Base-by-base conservation (phyloP, 2,888 invertebrate genomes). In the Ormyrus thymus region DNA sequence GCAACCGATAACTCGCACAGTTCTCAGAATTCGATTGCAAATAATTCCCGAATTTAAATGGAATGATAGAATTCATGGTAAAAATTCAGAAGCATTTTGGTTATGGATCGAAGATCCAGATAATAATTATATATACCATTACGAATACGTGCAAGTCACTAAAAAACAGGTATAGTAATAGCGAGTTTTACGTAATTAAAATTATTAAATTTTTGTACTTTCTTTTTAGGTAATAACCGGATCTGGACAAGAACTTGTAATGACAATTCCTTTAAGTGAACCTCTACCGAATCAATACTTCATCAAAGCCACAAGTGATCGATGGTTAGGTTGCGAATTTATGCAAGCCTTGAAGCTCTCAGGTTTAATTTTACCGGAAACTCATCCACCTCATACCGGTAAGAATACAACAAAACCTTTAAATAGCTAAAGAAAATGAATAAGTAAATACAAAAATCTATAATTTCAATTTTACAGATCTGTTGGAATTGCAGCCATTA, bases 91-190 rank as follows among this genome's bases (percentile, higher is more conserved):
- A 90, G 94, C 96, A 0, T 99, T 98, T 90, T 99, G 98, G 96
- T 93, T 99, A 79, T 98, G 99, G 97, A 96, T 99, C 50, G 98
- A 99, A 90, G 98, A 99, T 91, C 96, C 98, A 0, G 96, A 97
- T 58, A 95, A 94, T 70, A 97, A 98, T 88, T 94, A 94, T 83
- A 98, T 99, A 90, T 98, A 99, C 90, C 99, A 99, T 90, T 96
- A 96, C 74, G 99, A 99, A 89, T 95, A 96, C 86, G 96, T 98
- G 89, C 93, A 95, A 29, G 91, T 98, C 50, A 94, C 95, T 55
- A 95, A 94, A 87, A 95, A 95, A 91, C 95, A 95, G 92, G 95
- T 95, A 85, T 73, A 29, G 29, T 29, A 29, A 29, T 29, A 29
- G 29, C 29, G 29, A 29, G 82, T 81, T 71, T 29, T 29, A 4